Percentiles rank a stretch among this genome's conserved stretches.
Evolutionary conservation across 2,113 vertebrate genomes (phyloP).

Genomic region (Pongo abelii): DNA sequence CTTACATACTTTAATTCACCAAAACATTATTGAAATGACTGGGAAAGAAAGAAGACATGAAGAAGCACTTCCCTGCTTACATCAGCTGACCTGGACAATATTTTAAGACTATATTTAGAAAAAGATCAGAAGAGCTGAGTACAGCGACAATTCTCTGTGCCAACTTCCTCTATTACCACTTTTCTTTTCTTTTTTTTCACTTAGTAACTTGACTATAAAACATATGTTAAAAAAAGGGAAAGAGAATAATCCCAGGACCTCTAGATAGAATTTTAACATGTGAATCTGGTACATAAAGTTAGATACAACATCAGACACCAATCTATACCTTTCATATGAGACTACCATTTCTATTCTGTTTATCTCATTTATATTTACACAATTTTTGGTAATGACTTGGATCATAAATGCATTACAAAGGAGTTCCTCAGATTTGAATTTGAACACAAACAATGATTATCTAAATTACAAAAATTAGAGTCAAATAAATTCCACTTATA

Average conservation of each 20-base stretch:
- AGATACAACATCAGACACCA: neutral
- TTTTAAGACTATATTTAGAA: conserved; percentile 76
- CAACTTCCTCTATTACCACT: conserved; percentile 66
- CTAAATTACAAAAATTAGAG: conserved; percentile 48
- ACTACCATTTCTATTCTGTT: conserved; percentile 11
- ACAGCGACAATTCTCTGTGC: conserved; percentile 66
- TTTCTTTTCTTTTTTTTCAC: conserved; percentile 51
- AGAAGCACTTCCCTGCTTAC: conserved; percentile 18
- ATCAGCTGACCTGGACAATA: conserved; percentile 70
- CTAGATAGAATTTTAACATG: conserved; percentile 37
- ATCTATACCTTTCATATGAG: neutral
- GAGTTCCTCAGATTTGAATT: conserved; percentile 45
- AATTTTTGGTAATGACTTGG: conserved; percentile 21
- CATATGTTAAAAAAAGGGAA: neutral
- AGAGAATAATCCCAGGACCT: conserved; percentile 9
- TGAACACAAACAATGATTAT: conserved; percentile 47
- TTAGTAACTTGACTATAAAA: conserved; percentile 69
- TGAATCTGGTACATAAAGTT: neutral
- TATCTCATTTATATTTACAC: neutral
- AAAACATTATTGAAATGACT: conserved; percentile 64
- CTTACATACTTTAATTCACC: conserved; percentile 32
- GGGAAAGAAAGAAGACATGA: conserved; percentile 19
- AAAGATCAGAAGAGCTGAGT: conserved; percentile 74
- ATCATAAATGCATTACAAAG: conserved; percentile 37
- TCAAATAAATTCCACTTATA: conserved; percentile 55